phyloP scores from a whole-genome alignment of 1,140 invertebrate genomes.

The Proctacanthus coquilletti region DNA sequence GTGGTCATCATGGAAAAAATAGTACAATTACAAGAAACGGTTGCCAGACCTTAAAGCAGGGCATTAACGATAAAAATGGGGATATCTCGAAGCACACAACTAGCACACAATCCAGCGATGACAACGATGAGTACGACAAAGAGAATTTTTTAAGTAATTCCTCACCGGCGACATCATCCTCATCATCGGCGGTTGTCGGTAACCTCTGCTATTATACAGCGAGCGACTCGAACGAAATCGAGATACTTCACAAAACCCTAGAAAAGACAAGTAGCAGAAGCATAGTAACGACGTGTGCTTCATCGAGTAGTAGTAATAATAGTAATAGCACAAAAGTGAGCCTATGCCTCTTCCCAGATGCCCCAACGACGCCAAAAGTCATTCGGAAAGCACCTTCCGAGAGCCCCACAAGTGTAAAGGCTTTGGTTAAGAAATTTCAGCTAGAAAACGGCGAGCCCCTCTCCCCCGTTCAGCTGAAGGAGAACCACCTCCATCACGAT shows the following conservation, averaged over 20 bases:
- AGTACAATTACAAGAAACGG: no score
- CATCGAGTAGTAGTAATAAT: conserved; percentile 2
- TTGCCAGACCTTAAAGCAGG: no score
- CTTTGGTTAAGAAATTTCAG: conserved; percentile 28
- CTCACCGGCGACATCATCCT: conserved; percentile 3
- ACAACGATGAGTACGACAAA: conserved; percentile 7
- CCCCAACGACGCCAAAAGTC: conserved; percentile 42
- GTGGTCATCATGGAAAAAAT: no score
- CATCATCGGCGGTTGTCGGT: no score
- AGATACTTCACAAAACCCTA: no score
- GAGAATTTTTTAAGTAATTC: not conserved
- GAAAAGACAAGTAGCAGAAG: conserved; percentile 11
- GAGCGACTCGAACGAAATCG: no score
- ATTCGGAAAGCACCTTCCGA: conserved; percentile 23
- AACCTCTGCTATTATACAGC: no score
- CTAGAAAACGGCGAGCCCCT: conserved; percentile 13
- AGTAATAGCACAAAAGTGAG: conserved; percentile 4
- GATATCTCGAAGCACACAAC: no score
- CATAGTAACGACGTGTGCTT: conserved; percentile 9
- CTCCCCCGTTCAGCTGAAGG: not conserved
- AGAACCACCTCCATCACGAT: not conserved
- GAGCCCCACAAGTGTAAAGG: conserved; percentile 25
- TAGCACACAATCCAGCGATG: no score
- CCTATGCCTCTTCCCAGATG: conserved; percentile 35
- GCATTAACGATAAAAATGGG: no score